Conservation (phyloP, 2,113 vertebrate genomes). For the Cavia porcellus region DNA sequence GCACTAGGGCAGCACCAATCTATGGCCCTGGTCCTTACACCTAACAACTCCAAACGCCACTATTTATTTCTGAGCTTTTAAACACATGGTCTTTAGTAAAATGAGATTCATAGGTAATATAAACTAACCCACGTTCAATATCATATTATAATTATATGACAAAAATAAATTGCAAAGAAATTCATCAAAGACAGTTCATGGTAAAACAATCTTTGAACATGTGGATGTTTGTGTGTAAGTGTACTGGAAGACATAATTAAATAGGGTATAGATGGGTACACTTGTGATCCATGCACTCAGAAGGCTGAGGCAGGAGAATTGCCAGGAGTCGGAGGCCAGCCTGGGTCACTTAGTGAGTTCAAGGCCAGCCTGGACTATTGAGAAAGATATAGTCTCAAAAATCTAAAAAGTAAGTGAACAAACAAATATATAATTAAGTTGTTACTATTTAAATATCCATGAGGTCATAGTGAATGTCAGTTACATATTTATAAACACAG, state of each 20-base stretch:
- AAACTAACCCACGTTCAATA: constrained; percentile 6
- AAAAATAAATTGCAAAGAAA: constrained; percentile 36
- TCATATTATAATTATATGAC: constrained; percentile 5
- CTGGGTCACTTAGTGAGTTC: not conserved
- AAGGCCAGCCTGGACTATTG: not conserved
- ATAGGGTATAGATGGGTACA: not conserved
- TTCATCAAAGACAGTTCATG: not conserved
- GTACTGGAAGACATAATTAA: constrained; percentile 20
- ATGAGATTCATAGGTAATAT: constrained; percentile 53
- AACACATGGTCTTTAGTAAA: not conserved
- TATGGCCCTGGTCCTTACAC: not conserved
- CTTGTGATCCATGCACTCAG: not conserved
- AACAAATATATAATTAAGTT: not conserved
- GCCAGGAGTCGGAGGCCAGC: not conserved
- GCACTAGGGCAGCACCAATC: not conserved
- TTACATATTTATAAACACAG: not conserved
- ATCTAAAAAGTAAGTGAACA: not conserved
- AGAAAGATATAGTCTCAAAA: not conserved
- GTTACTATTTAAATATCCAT: not conserved
- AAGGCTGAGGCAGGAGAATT: not conserved
- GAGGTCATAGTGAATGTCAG: not conserved
- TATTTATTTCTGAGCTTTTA: constrained; percentile 35
- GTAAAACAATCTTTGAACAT: constrained; percentile 17
- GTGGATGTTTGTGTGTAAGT: not conserved
- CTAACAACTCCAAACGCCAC: not conserved